Evolutionary conservation across 2,888 invertebrate genomes (phyloP), one percentile per base, ranked within the genome.

Genomic region (Erannis defoliaria): DNA sequence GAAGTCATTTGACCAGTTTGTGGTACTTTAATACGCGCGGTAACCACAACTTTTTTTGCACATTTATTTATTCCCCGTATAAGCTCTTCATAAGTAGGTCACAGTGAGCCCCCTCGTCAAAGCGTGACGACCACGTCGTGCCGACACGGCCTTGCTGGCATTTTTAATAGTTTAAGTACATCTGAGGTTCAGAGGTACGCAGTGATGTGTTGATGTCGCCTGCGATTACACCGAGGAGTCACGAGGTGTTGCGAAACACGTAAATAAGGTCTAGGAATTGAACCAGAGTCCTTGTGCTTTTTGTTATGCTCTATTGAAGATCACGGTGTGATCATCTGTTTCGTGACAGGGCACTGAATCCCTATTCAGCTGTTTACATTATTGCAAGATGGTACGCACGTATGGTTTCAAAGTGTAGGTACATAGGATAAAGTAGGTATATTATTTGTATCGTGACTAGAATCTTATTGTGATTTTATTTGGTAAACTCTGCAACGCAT

Each of bases 241-340:
- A 89, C 88, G 88, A 86, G 71, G 64, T 68, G 56, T 87, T 87
- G 78, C 78, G 80, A 82, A 81, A 87, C 70, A 37, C 51, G 56
- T 14, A 49, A 67, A 70, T 66, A 53, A 68, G 63, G 67, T 62
- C 69, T 62, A 61, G 74, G 76, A 68, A 74, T 66, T 68, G 65
- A 58, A 55, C 55, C 55, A n/a, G 35, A 55, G 53, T 55, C 58
- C 59, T 59, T 60, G 55, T 14, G 51, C 51, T 53, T 53, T 55
- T 64, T 61, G 53, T 42, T 26, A 53, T 51, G 40, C 35, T 53
- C 23, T 42, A 56, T 51, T 62, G 56, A 54, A 49, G 49, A 67
- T 48, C 65, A 66, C 59, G 63, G 60, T 31, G 45, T 38, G 45
- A 51, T 55, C 31, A 58, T 53, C 53, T 59, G 26, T 40, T 48